Conservation (phyloP, 2,797 vertebrate species). For the Pangasius larnaudii region DNA sequence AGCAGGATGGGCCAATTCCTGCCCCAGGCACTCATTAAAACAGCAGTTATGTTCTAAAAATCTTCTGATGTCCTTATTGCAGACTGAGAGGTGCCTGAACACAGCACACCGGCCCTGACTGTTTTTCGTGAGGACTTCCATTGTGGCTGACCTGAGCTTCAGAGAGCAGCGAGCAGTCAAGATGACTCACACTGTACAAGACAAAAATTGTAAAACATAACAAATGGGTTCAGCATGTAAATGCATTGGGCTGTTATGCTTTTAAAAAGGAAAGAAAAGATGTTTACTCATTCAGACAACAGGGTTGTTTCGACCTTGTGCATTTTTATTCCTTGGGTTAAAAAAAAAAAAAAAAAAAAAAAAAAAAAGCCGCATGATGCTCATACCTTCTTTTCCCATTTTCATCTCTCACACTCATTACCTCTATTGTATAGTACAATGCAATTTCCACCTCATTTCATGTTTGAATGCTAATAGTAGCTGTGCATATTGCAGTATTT, state of each 20-base stretch:
- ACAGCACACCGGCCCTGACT: slow-evolving; percentile 32
- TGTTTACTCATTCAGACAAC: slow-evolving; percentile 15
- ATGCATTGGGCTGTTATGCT: slow-evolving; percentile 18
- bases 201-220: slow-evolving; percentile 14
- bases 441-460: slow-evolving; percentile 76
- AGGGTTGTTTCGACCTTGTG: slow-evolving; percentile 3
- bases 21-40: slow-evolving; percentile 57
- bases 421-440: slow-evolving; percentile 70
- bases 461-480: slow-evolving; percentile 73
- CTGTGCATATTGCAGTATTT: slow-evolving; percentile 54
- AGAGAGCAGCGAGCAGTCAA: slow-evolving; percentile 6
- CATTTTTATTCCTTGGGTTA: slow-evolving; percentile 1
- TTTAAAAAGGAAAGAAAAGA: slow-evolving; percentile 21
- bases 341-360: background rate
- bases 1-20: slow-evolving; percentile 54
- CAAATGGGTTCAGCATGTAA: slow-evolving; percentile 2
- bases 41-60: slow-evolving; percentile 55
- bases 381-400: slow-evolving; percentile 56
- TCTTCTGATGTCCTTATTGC: slow-evolving; percentile 45
- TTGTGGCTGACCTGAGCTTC: slow-evolving; percentile 28
- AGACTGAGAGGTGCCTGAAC: slow-evolving; percentile 58
- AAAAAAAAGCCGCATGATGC: slow-evolving; percentile 28
- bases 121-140: slow-evolving; percentile 30
- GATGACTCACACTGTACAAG: slow-evolving; percentile 18
- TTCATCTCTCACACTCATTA: slow-evolving; percentile 69